Evolutionary conservation across 2,797 vertebrate genomes (phyloP).

Genomic region (Cossypha caffra): DNA sequence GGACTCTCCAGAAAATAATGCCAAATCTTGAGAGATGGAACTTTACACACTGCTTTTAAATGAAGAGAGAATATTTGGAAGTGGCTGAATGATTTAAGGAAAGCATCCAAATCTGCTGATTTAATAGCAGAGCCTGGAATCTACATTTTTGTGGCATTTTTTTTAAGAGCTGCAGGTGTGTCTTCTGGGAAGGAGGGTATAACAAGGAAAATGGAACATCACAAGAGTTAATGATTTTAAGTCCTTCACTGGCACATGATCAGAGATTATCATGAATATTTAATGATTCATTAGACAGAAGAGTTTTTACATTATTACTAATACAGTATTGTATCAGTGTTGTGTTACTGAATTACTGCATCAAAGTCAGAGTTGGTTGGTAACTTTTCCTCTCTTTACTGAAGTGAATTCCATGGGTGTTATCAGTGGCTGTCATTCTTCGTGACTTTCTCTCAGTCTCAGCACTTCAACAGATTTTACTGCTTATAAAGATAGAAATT

Average conservation of each 20-base stretch:
- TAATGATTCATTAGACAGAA: background rate
- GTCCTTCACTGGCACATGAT: background rate
- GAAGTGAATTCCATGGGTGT: background rate
- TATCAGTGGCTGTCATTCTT: background rate
- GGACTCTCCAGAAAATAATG: background rate
- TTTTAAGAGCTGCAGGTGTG: background rate
- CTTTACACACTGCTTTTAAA: background rate
- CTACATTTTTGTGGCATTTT: background rate
- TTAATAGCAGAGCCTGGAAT: background rate
- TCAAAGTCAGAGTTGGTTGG: background rate
- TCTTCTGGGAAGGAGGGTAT: background rate
- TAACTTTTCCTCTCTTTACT: background rate
- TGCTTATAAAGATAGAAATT: background rate
- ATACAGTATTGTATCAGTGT: background rate
- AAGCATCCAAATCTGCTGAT: background rate
- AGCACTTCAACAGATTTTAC: background rate
- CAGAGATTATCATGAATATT: background rate
- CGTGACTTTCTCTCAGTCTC: background rate
- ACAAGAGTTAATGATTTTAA: background rate
- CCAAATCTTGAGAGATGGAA: background rate
- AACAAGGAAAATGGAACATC: background rate
- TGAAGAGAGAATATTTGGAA: background rate
- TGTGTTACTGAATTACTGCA: background rate
- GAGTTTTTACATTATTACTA: background rate
- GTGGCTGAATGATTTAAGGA: background rate